Conservation (phyloP, 2,113 vertebrate species). For the Anser cygnoides region DNA sequence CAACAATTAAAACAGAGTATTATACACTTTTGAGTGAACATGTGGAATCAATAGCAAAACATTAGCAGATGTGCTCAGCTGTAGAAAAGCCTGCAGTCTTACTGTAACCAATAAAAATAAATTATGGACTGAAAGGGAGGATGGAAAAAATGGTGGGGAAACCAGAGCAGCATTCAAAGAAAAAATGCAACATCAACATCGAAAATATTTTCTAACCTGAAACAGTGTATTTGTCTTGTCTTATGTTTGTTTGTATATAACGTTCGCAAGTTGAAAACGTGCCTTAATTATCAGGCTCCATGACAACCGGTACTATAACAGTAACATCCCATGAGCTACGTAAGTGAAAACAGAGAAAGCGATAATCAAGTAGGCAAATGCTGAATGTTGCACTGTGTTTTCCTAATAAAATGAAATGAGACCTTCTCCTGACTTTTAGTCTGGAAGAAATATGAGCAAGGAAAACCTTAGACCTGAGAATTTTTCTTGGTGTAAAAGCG, state of each 20-base stretch:
- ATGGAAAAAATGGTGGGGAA: constrained; percentile 45
- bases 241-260: neutral
- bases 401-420: neutral
- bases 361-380: neutral
- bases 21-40: constrained; percentile 78
- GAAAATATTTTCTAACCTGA: constrained; percentile 18
- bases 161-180: constrained; percentile 33
- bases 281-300: neutral
- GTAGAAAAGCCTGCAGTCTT: constrained; percentile 71
- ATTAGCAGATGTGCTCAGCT: constrained; percentile 77
- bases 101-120: constrained; percentile 80
- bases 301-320: neutral
- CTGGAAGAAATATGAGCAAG: neutral
- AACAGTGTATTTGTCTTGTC: neutral
- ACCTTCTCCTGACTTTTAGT: neutral
- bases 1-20: constrained; percentile 78
- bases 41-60: constrained; percentile 82
- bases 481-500: neutral
- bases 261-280: neutral
- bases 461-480: neutral
- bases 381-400: neutral
- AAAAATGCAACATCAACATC: constrained; percentile 1
- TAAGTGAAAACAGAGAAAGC: neutral
- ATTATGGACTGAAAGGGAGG: constrained; percentile 71
- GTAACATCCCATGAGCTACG: neutral